Evolutionary conservation across 2,888 invertebrate species (phyloP).

Genomic region (Machimus rusticus): DNA sequence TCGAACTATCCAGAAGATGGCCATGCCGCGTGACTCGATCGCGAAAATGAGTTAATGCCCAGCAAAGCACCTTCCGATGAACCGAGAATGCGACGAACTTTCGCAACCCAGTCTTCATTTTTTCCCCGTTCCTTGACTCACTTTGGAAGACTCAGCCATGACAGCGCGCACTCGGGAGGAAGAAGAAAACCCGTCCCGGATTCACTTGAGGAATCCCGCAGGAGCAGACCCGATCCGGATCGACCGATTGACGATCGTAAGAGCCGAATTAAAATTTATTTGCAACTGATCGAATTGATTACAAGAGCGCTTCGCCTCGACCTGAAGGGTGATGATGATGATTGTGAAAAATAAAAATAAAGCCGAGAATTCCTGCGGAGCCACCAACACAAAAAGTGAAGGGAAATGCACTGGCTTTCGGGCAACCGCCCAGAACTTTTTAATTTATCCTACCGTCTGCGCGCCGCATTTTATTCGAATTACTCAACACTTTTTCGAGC

Average conservation of each 20-base stretch:
- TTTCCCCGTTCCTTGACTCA: conserved; percentile 26
- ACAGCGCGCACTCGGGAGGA: conserved; percentile 36
- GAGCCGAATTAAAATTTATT: neutral
- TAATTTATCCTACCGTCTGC: neutral
- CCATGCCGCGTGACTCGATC: neutral
- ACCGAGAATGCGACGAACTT: neutral
- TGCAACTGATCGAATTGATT: neutral
- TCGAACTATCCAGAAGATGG: conserved; percentile 34
- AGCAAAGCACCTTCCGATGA: neutral
- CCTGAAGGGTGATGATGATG: neutral
- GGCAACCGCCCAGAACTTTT: neutral
- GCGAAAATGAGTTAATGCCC: neutral
- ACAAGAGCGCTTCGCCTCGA: neutral
- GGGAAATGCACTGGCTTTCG: neutral
- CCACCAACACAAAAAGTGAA: neutral
- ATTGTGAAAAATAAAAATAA: neutral
- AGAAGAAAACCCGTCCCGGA: neutral
- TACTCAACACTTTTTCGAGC: neutral
- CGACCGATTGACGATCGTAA: neutral
- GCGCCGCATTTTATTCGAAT: neutral
- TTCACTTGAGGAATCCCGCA: conserved; percentile 14
- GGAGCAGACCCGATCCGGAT: neutral
- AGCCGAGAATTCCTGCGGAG: neutral
- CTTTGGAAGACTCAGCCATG: neutral
- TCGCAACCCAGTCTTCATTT: neutral